Evolutionary conservation across 2,888 invertebrate genomes (phyloP), one percentile per base, ranked within the genome.

Genomic region (Helleia helle): DNA sequence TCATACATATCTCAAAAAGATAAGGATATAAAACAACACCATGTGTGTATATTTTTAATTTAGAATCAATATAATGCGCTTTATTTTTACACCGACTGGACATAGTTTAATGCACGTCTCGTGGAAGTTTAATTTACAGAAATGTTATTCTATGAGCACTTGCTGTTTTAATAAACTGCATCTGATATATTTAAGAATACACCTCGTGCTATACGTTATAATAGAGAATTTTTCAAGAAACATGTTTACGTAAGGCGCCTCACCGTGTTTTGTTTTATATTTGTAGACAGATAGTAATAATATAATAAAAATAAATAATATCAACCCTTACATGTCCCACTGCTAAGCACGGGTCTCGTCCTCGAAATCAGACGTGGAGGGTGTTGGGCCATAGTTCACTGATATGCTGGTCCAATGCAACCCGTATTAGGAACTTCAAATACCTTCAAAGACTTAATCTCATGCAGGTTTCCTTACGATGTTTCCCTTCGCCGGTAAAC

Each of bases 81-180:
- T 61, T 64, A 67, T 62, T 65, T 66, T 49, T 36, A 58, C 61
- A 53, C 46, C 22, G 22, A 7, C 18, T 54, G 55, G 52, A 59
- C 50, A 53, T 48, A 52, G 49, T 41, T 47, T 46, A 48, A 46
- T 63, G 65, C 62, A 60, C 61, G 56, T 51, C 53, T 46, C 51
- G 49, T 53, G 56, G 51, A 65, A 52, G 59, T 62, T 67, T 66
- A 70, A 68, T 69, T 66, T 65, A 67, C 61, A n/a, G n/a, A n/a
- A n/a, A n/a, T n/a, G n/a, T n/a, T 58, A 63, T 8, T 5, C 22
- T 22, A 67, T 67, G 64, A 58, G 66, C 63, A 55, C 66, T 65
- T 68, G 6, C 64, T 60, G 61, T 64, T 50, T 62, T 56, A 55
- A 66, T 52, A 47, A n/a, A n/a, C n/a, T n/a, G 42, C 46, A 47